Conservation (phyloP, 2,888 invertebrate genomes). For the Theretra japonica region DNA sequence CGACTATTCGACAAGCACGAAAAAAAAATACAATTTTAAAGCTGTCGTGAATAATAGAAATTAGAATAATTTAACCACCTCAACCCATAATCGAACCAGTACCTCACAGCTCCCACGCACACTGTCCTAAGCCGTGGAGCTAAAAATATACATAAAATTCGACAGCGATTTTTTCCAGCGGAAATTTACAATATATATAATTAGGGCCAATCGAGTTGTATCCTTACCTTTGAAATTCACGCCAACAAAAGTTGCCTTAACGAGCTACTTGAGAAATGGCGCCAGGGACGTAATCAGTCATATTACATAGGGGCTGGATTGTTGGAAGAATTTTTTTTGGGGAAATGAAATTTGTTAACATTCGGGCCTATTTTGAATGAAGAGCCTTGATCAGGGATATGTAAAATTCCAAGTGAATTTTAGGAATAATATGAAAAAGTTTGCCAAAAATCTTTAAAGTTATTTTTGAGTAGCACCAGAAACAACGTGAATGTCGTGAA, state of each 20-base stretch:
- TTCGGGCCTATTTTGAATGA: not conserved
- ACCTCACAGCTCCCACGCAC: too few species aligned
- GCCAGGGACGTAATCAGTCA: slow-evolving; percentile 14
- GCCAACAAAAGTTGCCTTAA: slow-evolving; percentile 70
- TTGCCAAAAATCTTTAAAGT: too few species aligned
- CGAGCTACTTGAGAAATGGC: slow-evolving; percentile 52
- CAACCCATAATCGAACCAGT: too few species aligned
- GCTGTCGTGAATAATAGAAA: too few species aligned
- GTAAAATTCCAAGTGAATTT: too few species aligned
- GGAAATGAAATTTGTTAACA: not conserved
- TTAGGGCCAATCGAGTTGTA: slow-evolving; percentile 62
- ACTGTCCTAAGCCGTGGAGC: not conserved
- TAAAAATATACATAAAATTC: slow-evolving; percentile 28
- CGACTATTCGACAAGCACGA: too few species aligned
- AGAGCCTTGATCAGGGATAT: too few species aligned
- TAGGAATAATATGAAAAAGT: too few species aligned
- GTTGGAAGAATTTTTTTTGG: not conserved
- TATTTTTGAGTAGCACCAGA: too few species aligned
- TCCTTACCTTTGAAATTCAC: slow-evolving; percentile 61
- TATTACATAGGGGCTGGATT: not conserved
- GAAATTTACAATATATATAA: slow-evolving; percentile 71
- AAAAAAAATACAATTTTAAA: too few species aligned
- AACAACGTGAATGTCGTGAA: too few species aligned
- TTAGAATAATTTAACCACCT: too few species aligned
- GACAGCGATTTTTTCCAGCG: slow-evolving; percentile 31